These are phyloP conservation scores for Aleiodes testaceus DNA, from an alignment of 2,888 invertebrate genomes.

Conservation along the genomic window DNA sequence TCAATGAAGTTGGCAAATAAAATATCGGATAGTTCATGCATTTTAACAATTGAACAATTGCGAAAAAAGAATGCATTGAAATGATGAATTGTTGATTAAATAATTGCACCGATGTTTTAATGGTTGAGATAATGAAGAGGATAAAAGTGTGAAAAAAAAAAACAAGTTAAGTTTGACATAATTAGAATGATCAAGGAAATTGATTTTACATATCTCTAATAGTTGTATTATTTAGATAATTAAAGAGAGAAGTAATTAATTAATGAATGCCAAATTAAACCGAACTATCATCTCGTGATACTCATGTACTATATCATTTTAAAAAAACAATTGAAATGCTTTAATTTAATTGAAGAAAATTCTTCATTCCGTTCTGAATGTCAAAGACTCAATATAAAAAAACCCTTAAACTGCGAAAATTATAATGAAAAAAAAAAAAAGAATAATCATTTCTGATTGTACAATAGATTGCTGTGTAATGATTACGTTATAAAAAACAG, in stretches of 20 bases:
- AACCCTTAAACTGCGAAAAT: neutral
- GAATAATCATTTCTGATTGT: slow-evolving; percentile 8
- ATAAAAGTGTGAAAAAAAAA: neutral
- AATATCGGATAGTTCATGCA: slow-evolving; percentile 23
- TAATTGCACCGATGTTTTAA: slow-evolving; percentile 30
- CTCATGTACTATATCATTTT: slow-evolving; percentile 8
- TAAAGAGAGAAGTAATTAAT: slow-evolving; percentile 6
- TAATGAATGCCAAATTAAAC: slow-evolving; percentile 17
- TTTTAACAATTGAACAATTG: neutral
- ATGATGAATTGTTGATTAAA: slow-evolving; percentile 16
- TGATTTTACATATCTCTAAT: slow-evolving; percentile 28
- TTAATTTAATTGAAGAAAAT: neutral
- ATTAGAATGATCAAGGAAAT: slow-evolving; percentile 30
- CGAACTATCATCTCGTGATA: slow-evolving; percentile 20
- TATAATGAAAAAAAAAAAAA: neutral
- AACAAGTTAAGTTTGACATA: slow-evolving; percentile 28
- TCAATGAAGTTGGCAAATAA: neutral
- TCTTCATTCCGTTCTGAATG: neutral
- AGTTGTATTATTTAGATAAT: slow-evolving; percentile 17
- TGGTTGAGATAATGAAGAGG: neutral
- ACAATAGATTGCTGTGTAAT: slow-evolving; percentile 28
- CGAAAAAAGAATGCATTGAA: neutral
- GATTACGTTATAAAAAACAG: neutral
- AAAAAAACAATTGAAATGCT: neutral
- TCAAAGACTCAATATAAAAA: slow-evolving; percentile 13